Evolutionary conservation across 2,797 vertebrate species (phyloP).

Genomic region (Gymnoscopelus braueri): DNA sequence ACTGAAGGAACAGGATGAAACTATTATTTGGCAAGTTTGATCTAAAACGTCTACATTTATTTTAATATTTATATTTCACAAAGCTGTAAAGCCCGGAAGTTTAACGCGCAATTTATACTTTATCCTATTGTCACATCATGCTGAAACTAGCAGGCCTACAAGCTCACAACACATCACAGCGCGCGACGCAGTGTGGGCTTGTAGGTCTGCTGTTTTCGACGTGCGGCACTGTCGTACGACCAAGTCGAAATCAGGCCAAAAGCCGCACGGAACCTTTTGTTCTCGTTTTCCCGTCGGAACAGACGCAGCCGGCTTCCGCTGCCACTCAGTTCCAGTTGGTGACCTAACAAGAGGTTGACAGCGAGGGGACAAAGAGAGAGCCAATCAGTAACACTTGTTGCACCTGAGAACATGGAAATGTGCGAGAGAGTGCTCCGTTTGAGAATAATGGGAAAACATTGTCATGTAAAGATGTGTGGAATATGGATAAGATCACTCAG

Average conservation of each 20-base stretch:
- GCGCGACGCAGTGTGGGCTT: too few relatives aligned
- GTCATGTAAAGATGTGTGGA: conserved; percentile 74
- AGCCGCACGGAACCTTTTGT: neutral
- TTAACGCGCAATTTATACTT: conserved; percentile 20
- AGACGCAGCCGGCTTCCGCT: conserved; percentile 53
- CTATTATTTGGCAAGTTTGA: neutral
- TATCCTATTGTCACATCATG: too few relatives aligned
- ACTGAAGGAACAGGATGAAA: neutral
- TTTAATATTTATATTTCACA: conserved; percentile 32
- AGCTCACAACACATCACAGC: too few relatives aligned
- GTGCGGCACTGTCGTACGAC: too few relatives aligned
- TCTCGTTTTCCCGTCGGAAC: conserved; percentile 61
- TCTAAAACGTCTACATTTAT: neutral
- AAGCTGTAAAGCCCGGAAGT: conserved; percentile 24
- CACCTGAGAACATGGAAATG: conserved; percentile 81
- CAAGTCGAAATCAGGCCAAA: too few relatives aligned
- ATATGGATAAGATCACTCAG: conserved; percentile 82
- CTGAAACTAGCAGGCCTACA: too few relatives aligned
- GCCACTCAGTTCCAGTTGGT: conserved; percentile 73
- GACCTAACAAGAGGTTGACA: conserved; percentile 77
- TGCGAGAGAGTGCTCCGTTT: conserved; percentile 65
- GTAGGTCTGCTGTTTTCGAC: too few relatives aligned
- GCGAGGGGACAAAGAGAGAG: conserved; percentile 45
- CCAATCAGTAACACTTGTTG: conserved; percentile 83
- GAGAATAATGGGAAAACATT: conserved; percentile 74